Base-by-base conservation (phyloP, 2,797 vertebrate species). In the Thripadectes ignobilis region DNA sequence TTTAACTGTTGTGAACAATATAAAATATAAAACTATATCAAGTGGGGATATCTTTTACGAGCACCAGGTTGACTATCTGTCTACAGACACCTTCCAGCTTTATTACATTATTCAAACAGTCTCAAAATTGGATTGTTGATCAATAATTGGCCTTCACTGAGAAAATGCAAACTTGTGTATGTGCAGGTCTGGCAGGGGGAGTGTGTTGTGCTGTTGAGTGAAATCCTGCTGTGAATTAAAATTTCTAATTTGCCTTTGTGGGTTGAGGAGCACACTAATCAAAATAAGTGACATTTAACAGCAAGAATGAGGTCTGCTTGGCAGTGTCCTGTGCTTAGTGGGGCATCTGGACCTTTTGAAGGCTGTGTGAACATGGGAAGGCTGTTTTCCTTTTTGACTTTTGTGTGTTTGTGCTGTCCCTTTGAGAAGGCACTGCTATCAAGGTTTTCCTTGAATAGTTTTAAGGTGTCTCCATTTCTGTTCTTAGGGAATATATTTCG, bases 341-440 rank as follows among this genome's bases (percentile, higher is more conserved):
- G 46, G 10, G 7, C 5, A 17, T 24, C 16, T 43, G 36, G 6
- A 14, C 26, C 26, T 22, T 38, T 59, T 30, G 10, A 48, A 87
- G 59, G 11, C 16, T 41, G 4, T 39, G 30, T 46, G n/a, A 59
- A 36, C 12, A 11, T 0, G 22, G 38, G 20, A 46, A 63, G 29
- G 1, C 24, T 30, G 26, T n/a, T 7, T 3, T 8, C 6, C 2
- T 26, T 41, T 61, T n/a, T 7, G 4, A 10, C 2, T 16, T 16
- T 15, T 49, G 8, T 14, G 3, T 18, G 14, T 43, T 7, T 36
- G 15, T 45, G 12, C 5, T 55, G 8, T 13, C 27, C 5, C 2
- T 46, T 46, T 45, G 41, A 38, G 59, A 73, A 77, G 29, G 32
- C 29, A 3, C 24, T 26, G 2, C 57, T 66, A 7, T 23, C 7